These are phyloP conservation scores for Rotaria macrura DNA, from an alignment of 2,888 invertebrate genomes.

Conservation along the genomic window DNA sequence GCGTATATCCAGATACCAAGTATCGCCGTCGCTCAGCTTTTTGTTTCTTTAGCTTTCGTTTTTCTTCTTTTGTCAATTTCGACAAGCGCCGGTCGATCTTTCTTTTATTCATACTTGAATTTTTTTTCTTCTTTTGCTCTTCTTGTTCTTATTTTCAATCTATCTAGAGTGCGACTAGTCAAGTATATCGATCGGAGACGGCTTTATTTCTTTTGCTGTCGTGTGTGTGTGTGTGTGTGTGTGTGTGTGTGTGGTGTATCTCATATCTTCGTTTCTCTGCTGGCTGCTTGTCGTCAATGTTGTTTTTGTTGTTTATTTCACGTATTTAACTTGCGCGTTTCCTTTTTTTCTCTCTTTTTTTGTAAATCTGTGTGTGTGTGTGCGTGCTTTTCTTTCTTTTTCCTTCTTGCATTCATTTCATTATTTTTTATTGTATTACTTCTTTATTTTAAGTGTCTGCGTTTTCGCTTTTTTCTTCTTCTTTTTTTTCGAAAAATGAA, in stretches of 20 bases:
- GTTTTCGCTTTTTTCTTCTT: background rate
- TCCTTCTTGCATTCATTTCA: background rate
- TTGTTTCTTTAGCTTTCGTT: constrained; percentile 13
- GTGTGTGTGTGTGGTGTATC: background rate
- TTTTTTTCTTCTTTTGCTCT: background rate
- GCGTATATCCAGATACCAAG: constrained; percentile 13
- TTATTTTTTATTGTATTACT: constrained; percentile 11
- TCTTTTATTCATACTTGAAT: background rate
- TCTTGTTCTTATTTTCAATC: background rate
- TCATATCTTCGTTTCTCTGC: background rate
- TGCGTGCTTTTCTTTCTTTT: background rate
- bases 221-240: background rate
- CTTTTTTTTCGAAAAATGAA: background rate
- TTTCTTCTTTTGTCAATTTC: background rate
- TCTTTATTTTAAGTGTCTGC: constrained; percentile 4
- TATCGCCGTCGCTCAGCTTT: constrained; percentile 7
- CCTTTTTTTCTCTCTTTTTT: background rate
- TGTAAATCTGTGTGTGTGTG: background rate
- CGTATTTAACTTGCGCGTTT: constrained; percentile 3
- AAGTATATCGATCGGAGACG: constrained; percentile 4
- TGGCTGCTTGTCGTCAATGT: constrained; percentile 15
- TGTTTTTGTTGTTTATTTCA: background rate
- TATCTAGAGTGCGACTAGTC: constrained; percentile 21
- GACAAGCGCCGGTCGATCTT: background rate
- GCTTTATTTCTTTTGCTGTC: constrained; percentile 4